Percentiles rank a stretch among this genome's conserved stretches.
Conservation (phyloP, 2,113 vertebrate species). For the Dendropsophus ebraccatus region DNA sequence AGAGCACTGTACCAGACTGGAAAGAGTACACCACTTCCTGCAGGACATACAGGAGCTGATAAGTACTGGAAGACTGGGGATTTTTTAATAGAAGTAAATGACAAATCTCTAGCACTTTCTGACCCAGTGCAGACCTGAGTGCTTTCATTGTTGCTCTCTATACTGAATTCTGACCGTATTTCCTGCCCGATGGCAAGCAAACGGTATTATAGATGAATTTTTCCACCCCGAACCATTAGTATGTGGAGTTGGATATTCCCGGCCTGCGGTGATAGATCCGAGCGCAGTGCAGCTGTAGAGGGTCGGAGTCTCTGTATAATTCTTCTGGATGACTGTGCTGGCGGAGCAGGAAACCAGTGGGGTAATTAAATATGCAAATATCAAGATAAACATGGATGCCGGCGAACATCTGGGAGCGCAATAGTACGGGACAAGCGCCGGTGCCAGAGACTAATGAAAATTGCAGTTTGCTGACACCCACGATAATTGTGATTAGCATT, state of each 20-base stretch:
- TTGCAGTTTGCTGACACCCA: slow-evolving; percentile 37
- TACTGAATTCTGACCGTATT: no score
- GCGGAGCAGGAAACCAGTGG: slow-evolving; percentile 32
- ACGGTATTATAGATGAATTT: background rate
- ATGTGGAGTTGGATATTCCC: no score
- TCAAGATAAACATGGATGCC: slow-evolving; percentile 33
- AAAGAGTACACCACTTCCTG: no score
- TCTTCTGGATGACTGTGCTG: background rate
- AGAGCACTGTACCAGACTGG: no score
- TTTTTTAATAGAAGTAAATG: no score
- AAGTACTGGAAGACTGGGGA: no score
- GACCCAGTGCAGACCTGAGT: no score
- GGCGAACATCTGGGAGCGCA: slow-evolving; percentile 11
- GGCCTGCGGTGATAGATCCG: background rate
- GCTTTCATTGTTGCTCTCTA: no score
- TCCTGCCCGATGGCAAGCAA: no score
- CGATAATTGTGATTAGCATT: slow-evolving; percentile 42
- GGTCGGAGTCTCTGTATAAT: background rate
- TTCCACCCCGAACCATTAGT: background rate
- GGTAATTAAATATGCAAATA: slow-evolving; percentile 49
- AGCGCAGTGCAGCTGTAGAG: background rate
- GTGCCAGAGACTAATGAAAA: slow-evolving; percentile 44
- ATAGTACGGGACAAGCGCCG: slow-evolving; percentile 10
- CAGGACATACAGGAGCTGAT: no score
- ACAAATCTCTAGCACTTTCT: no score